Evolutionary conservation across 2,888 invertebrate species (phyloP).

Genomic region (Sphaeridia pumilis): DNA sequence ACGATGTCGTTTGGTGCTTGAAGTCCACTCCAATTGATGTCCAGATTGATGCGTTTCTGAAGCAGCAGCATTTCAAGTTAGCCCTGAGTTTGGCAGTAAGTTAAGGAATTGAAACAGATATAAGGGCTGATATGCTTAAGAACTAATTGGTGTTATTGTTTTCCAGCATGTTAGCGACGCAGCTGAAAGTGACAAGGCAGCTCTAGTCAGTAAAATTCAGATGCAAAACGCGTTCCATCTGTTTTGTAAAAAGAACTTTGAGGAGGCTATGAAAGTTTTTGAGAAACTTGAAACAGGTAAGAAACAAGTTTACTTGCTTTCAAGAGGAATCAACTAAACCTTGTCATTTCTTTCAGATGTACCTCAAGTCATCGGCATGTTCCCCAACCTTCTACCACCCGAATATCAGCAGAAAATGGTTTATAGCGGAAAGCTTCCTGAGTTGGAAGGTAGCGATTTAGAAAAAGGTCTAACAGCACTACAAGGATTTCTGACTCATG

Average conservation of each 20-base stretch:
- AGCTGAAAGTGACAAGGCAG: constrained; percentile 10
- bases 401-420: constrained; percentile 45
- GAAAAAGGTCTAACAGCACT: constrained; percentile 79
- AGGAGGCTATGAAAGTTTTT: constrained; percentile 85
- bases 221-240: constrained; percentile 80
- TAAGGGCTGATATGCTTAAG: too few relatives aligned
- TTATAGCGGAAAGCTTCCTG: constrained; percentile 47
- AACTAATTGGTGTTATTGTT: too few relatives aligned
- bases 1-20: constrained; percentile 79
- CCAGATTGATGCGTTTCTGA: constrained; percentile 71
- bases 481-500: constrained; percentile 77
- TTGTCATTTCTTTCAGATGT: constrained; percentile 74
- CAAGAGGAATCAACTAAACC: too few relatives aligned
- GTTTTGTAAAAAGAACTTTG: constrained; percentile 76
- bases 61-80: constrained; percentile 84
- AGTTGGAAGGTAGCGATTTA: constrained; percentile 67
- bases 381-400: constrained; percentile 69
- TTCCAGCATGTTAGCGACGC: constrained; percentile 66
- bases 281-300: constrained; percentile 65
- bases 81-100: constrained; percentile 80
- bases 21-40: constrained; percentile 64
- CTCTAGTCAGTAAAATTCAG: constrained; percentile 65
- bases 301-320: too few relatives aligned
- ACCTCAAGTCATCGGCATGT: constrained; percentile 85
- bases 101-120: too few relatives aligned